A percentile compares a stretch with the other conserved stretches of the same genome.
phyloP scores from a whole-genome alignment of 2,797 vertebrate genomes.

The Lophius americanus region DNA sequence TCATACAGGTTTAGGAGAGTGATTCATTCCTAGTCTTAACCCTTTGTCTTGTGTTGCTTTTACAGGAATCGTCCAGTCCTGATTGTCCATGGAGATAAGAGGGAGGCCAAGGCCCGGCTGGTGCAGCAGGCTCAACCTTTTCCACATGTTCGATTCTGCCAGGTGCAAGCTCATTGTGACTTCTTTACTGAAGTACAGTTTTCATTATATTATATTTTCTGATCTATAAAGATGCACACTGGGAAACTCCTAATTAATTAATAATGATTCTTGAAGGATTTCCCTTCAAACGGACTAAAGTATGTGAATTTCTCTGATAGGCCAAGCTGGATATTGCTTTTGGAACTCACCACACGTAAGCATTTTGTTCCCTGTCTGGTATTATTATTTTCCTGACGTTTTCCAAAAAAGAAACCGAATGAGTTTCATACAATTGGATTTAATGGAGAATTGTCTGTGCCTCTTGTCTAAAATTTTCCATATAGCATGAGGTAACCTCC shows the following conservation, averaged over 20 bases:
- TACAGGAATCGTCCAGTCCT: conserved; percentile 88
- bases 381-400: background rate
- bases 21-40: no score
- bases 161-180: conserved; percentile 79
- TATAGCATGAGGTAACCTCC: background rate
- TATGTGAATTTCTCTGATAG: conserved; percentile 75
- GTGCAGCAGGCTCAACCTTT: conserved; percentile 89
- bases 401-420: background rate
- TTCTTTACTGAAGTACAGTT: background rate
- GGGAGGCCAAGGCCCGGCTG: conserved; percentile 92
- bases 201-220: background rate
- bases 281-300: conserved; percentile 28
- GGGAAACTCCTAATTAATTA: background rate
- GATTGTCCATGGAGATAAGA: conserved; percentile 94
- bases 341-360: conserved; percentile 99
- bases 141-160: conserved; percentile 89
- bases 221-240: background rate
- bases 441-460: background rate
- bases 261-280: background rate
- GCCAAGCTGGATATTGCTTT: conserved; percentile 98
- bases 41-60: conserved; percentile 11
- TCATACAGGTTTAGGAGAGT: background rate
- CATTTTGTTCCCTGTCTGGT: conserved; percentile 24
- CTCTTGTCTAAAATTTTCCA: background rate
- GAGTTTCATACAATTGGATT: background rate